Evolutionary conservation across 2,797 vertebrate genomes (phyloP).

Genomic region (Salmo trutta): DNA sequence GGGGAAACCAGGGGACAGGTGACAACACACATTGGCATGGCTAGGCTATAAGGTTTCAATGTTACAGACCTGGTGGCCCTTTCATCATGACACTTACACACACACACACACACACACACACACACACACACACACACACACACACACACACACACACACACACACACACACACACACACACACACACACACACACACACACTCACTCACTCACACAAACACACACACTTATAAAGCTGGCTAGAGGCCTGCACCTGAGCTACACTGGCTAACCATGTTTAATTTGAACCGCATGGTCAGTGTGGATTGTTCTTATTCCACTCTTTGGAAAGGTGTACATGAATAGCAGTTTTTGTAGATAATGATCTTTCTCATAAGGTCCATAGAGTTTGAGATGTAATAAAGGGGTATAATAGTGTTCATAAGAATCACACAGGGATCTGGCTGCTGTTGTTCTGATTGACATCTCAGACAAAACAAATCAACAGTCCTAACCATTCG

Average conservation of each 20-base stretch:
- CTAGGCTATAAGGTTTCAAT: slow-evolving; percentile 48
- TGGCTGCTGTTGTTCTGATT: slow-evolving; percentile 50
- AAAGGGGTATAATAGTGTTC: slow-evolving; percentile 12
- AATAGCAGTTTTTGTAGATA: background rate
- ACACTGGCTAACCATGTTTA: background rate
- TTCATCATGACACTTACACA: slow-evolving; percentile 38
- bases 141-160: too few species aligned
- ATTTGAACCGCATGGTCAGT: background rate
- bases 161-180: too few species aligned
- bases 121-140: too few species aligned
- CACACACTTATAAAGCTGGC: background rate
- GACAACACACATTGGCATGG: slow-evolving; percentile 18
- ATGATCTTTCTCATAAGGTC: background rate
- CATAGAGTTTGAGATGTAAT: background rate
- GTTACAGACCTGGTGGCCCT: slow-evolving; percentile 66
- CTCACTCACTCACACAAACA: too few species aligned
- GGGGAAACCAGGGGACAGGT: slow-evolving; percentile 12
- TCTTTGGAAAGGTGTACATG: background rate
- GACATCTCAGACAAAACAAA: slow-evolving; percentile 59
- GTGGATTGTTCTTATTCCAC: background rate
- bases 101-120: too few species aligned
- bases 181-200: too few species aligned
- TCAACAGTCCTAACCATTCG: slow-evolving; percentile 37
- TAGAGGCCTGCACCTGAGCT: too few species aligned
- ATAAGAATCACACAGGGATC: slow-evolving; percentile 49